These are phyloP conservation scores for Hemithea aestivaria DNA, from an alignment of 2,888 invertebrate species.

Conservation along the genomic window DNA sequence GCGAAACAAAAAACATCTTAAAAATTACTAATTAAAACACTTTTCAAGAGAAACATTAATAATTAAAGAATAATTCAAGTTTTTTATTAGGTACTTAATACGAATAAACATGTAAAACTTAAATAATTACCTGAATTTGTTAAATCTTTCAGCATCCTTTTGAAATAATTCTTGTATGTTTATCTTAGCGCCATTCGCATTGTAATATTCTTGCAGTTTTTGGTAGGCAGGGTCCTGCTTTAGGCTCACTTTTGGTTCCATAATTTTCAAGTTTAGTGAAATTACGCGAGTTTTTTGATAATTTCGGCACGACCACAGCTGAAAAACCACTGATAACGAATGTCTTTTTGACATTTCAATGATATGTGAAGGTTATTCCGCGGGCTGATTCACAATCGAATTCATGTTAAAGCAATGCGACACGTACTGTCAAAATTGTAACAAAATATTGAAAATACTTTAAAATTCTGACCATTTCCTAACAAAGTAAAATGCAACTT, in stretches of 20 bases:
- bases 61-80: no score
- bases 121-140: constrained; percentile 88
- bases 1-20: constrained; percentile 3
- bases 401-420: background rate
- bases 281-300: constrained; percentile 33
- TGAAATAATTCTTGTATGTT: constrained; percentile 91
- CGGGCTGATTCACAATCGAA: background rate
- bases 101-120: constrained; percentile 19
- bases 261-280: constrained; percentile 38
- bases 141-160: constrained; percentile 88
- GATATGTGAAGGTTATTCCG: constrained; percentile 65
- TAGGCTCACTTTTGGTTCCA: constrained; percentile 68
- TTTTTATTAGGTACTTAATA: constrained; percentile 2
- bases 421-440: no score
- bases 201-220: constrained; percentile 86
- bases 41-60: background rate
- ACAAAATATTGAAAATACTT: no score
- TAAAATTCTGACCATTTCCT: no score
- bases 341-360: constrained; percentile 73
- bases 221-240: constrained; percentile 84
- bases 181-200: constrained; percentile 84
- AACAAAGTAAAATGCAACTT: no score
- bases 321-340: constrained; percentile 58
- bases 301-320: constrained; percentile 36
- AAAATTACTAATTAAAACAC: background rate